Evolutionary conservation across 2,888 invertebrate genomes (phyloP), one percentile per base, ranked within the genome.

Genomic region (Fragum fragum): DNA sequence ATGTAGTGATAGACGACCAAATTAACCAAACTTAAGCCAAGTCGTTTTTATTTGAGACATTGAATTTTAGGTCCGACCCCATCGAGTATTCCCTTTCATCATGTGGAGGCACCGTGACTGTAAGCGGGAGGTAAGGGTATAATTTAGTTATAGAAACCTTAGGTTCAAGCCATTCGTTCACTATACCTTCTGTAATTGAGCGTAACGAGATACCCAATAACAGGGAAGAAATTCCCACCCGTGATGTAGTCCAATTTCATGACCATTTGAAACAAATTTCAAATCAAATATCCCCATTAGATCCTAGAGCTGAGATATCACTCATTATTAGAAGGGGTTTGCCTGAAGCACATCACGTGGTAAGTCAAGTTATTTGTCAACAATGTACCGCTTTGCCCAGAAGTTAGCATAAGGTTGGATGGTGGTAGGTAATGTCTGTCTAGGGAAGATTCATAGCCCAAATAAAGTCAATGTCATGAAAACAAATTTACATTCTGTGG

Each of bases 1-100:
- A 85, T 63, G 79, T 70, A 3, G 61, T 85, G 1, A 21, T 74
- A 21, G 18, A 85, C n/a, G 77, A 85, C 23, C 85, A 83, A 53
- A 85, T 76, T 55, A 80, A 80, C 32, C n/a, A 26, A 9, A 55
- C 79, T 16, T 75, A 79, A 23, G 81, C 61, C 14, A 57, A 21
- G 1, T 21, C 75, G 1, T 28, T 68, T 21, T 53, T 85, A 0
- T 79, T 79, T 21, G 79, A 78, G n/a, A 23, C 3, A 6, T 66
- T 84, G 1, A 32, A 52, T 1, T 66, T 76, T 0, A n/a, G 28
- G 6, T 53, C 26, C 18, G 9, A 36, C 0, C n/a, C 32, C 11
- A 16, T 26, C 18, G 23, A 57, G 11, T 78, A 81, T 29, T 68
- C 61, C n/a, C 39, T 83, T 7, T 72, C 72, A 1, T 72, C 55